Conservation (phyloP, 2,797 vertebrate genomes). For the Eupleurogrammus muticus region DNA sequence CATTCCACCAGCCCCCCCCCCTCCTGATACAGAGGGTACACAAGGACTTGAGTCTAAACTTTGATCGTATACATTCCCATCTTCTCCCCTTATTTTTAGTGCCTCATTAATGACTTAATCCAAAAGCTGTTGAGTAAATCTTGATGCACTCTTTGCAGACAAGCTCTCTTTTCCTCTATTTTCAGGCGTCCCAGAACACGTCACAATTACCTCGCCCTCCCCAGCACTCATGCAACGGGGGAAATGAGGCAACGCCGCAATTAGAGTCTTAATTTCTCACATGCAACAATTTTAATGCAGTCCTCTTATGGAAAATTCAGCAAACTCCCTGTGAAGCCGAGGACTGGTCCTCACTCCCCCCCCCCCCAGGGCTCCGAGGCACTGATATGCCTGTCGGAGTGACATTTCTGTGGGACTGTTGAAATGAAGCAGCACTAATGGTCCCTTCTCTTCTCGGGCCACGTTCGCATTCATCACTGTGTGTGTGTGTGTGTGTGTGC, state of each 20-base stretch:
- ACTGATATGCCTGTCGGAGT: slow-evolving; percentile 56
- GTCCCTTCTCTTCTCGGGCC: slow-evolving; percentile 58
- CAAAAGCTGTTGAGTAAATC: slow-evolving; percentile 43
- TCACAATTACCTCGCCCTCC: not conserved
- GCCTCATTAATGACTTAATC: slow-evolving; percentile 48
- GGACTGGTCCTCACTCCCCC: slow-evolving; percentile 47
- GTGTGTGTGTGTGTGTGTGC: slow-evolving; percentile 38
- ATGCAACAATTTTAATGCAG: slow-evolving; percentile 45
- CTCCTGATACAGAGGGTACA: slow-evolving; percentile 24
- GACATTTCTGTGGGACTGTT: slow-evolving; percentile 57
- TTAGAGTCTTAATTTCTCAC: slow-evolving; percentile 57
- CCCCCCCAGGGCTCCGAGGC: slow-evolving; percentile 49
- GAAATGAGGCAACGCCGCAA: slow-evolving; percentile 60
- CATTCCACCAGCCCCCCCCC: slow-evolving; percentile 40
- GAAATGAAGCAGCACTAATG: slow-evolving; percentile 83
- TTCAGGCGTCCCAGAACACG: too few relatives aligned
- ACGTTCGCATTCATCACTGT: slow-evolving; percentile 36
- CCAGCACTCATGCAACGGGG: slow-evolving; percentile 53
- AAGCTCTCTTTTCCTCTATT: slow-evolving; percentile 11
- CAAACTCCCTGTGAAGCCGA: slow-evolving; percentile 44
- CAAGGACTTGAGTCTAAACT: slow-evolving; percentile 11
- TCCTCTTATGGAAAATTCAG: slow-evolving; percentile 57
- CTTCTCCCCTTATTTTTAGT: slow-evolving; percentile 29
- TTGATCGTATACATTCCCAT: slow-evolving; percentile 14
- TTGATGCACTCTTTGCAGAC: slow-evolving; percentile 24